phyloP scores from a whole-genome alignment of 2,797 vertebrate species.

The Peromyscus aztecus region DNA sequence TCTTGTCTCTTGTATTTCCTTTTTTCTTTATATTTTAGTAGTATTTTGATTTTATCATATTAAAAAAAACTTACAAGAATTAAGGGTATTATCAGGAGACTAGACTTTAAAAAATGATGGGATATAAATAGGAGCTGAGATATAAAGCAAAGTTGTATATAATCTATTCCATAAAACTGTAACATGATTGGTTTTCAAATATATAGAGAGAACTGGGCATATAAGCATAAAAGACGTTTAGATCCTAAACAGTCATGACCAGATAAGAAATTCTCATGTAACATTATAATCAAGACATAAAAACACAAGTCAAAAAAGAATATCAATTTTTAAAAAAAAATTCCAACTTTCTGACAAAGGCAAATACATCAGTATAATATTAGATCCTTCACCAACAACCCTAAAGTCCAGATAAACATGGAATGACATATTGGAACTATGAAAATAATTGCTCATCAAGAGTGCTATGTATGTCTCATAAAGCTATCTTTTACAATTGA shows the following conservation, averaged over 20 bases:
- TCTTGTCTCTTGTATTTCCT: not conserved
- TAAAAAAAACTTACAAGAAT: too few species aligned
- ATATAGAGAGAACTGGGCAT: not conserved
- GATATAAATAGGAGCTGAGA: not conserved
- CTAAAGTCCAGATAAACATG: not conserved
- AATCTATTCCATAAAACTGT: not conserved
- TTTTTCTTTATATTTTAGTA: not conserved
- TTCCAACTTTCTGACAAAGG: not conserved
- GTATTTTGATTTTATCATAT: not conserved
- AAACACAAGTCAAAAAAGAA: not conserved
- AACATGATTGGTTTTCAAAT: not conserved
- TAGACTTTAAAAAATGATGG: not conserved
- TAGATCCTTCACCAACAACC: not conserved
- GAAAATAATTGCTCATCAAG: not conserved
- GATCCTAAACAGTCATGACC: not conserved
- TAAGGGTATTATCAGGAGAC: not conserved
- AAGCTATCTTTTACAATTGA: not conserved
- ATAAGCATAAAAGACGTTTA: not conserved
- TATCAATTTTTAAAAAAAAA: not conserved
- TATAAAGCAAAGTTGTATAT: not conserved
- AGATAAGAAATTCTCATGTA: not conserved
- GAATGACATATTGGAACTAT: not conserved
- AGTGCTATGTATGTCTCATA: not conserved
- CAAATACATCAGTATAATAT: not conserved
- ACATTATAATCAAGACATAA: not conserved